A percentile compares a stretch with the other conserved stretches of the same genome.
These are phyloP conservation scores for Sylvia atricapilla DNA, from an alignment of 2,113 vertebrate species.

Conservation along the genomic window DNA sequence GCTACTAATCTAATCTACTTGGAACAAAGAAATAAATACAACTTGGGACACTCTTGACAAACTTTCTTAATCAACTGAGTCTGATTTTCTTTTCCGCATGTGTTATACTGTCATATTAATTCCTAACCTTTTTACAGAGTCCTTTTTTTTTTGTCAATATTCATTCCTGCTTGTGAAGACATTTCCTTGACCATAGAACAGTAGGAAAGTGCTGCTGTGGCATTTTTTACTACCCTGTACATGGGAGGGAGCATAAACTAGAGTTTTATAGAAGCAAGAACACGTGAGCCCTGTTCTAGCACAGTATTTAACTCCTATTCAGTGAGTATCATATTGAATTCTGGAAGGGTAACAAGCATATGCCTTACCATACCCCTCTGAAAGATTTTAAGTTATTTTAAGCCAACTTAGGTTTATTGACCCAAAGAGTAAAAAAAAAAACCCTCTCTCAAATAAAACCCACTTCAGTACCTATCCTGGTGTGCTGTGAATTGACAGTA, in stretches of 20 bases:
- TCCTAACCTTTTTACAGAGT: conserved; percentile 51
- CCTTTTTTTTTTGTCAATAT: conserved; percentile 19
- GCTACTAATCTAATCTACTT: background rate
- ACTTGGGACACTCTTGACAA: background rate
- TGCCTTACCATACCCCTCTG: background rate
- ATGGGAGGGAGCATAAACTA: background rate
- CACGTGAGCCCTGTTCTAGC: background rate
- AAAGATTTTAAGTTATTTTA: background rate
- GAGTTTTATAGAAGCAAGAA: background rate
- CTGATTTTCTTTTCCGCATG: background rate
- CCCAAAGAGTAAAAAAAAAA: background rate
- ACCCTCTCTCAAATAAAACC: background rate
- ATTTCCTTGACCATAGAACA: conserved; percentile 46
- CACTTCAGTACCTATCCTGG: background rate
- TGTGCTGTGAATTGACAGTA: background rate
- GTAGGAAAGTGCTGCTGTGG: background rate
- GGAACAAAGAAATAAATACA: background rate
- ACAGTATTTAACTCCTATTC: background rate
- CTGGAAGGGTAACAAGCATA: background rate
- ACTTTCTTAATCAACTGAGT: background rate
- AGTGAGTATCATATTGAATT: background rate
- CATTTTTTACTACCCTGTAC: background rate
- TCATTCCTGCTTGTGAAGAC: conserved; percentile 60
- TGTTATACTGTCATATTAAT: conserved; percentile 2
- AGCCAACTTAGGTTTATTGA: background rate